Evolutionary conservation across 2,888 invertebrate species (phyloP).

Genomic region (Cetonia aurata): DNA sequence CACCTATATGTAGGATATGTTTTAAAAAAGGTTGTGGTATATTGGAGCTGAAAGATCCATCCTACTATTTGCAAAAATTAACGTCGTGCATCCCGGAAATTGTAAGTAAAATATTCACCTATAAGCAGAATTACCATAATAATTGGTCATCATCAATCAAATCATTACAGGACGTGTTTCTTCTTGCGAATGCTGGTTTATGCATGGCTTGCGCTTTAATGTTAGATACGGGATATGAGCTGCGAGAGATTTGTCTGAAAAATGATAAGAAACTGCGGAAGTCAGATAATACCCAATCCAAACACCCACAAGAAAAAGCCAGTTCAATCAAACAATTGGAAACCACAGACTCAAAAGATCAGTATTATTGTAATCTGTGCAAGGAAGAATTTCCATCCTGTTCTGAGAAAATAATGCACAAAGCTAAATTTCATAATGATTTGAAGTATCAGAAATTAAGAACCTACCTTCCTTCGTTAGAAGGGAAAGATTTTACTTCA

Average conservation of each 20-base stretch:
- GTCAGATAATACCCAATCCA: too few relatives aligned
- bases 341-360: not conserved
- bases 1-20: conserved; percentile 15
- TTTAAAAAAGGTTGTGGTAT: conserved; percentile 9
- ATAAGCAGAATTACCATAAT: not conserved
- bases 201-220: conserved; percentile 8
- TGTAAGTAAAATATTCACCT: conserved; percentile 10
- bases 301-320: not conserved
- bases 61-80: conserved; percentile 7
- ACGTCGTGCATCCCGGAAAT: conserved; percentile 20
- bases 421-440: conserved; percentile 1
- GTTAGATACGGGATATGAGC: conserved; percentile 13
- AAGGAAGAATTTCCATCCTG: not conserved
- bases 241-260: conserved; percentile 17
- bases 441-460: not conserved
- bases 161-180: conserved; percentile 10
- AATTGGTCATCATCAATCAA: not conserved
- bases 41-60: not conserved
- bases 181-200: conserved; percentile 6
- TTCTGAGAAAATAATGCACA: conserved; percentile 10
- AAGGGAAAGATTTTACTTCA: not conserved
- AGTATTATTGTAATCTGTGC: not conserved
- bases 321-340: not conserved
- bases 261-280: not conserved
- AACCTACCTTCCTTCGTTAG: not conserved